phyloP scores from a whole-genome alignment of 2,797 vertebrate species.

The Myiothlypis chrysogaster region DNA sequence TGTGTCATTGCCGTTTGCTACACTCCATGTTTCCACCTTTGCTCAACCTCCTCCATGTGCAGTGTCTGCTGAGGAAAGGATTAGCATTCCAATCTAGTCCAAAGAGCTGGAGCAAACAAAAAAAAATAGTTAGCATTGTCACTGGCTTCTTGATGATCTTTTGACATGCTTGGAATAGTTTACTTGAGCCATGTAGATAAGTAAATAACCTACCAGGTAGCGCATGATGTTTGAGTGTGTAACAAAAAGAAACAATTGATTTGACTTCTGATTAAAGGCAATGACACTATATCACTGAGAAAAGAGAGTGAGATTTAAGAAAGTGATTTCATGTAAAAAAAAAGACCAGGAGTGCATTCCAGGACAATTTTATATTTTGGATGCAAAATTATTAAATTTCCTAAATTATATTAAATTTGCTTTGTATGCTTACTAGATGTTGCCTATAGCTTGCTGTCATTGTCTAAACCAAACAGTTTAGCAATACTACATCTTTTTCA shows the following conservation, averaged over 20 bases:
- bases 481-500: neutral
- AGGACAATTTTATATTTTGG: neutral
- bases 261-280: neutral
- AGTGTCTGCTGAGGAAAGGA: neutral
- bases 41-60: neutral
- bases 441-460: neutral
- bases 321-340: neutral
- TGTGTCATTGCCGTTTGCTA: accelerated
- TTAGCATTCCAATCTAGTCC: neutral
- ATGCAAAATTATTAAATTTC: neutral
- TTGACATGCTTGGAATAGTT: conserved; percentile 29
- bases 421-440: neutral
- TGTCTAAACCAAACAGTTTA: conserved; percentile 8
- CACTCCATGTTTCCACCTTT: neutral
- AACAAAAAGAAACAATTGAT: neutral
- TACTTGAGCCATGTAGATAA: conserved; percentile 5
- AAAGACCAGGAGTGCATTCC: accelerated
- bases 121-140: neutral
- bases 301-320: neutral
- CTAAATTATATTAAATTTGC: neutral
- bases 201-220: neutral
- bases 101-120: neutral
- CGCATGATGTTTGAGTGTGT: neutral
- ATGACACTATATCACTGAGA: neutral
- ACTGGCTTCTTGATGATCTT: neutral